phyloP scores from a whole-genome alignment of 2,888 invertebrate species.

The Melieria crassipennis region DNA sequence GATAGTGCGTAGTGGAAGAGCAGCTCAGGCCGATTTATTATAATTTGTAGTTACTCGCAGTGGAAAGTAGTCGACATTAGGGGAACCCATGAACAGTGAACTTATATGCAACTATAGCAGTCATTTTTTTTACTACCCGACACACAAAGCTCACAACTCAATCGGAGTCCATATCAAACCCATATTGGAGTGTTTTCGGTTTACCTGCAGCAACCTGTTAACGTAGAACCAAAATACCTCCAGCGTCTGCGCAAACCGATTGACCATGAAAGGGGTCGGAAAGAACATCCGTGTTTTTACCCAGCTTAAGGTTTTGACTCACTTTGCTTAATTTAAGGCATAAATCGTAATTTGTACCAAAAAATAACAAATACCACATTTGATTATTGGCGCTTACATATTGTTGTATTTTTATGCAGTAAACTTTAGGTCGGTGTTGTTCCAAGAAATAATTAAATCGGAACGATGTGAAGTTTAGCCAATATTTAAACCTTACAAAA shows the following conservation, averaged over 20 bases:
- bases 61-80: background rate
- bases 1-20: background rate
- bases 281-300: background rate
- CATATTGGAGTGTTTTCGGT: background rate
- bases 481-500: no score
- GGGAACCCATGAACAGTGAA: background rate
- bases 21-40: no score
- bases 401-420: no score
- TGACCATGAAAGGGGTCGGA: background rate
- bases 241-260: background rate
- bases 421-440: no score
- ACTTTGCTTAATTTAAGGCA: background rate
- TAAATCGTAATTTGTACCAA: no score
- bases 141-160: background rate
- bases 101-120: background rate
- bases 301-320: background rate
- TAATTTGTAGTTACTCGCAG: background rate
- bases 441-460: no score
- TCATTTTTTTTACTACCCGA: background rate
- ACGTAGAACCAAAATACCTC: background rate
- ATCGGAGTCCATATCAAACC: background rate
- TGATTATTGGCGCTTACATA: no score
- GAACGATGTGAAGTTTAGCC: no score
- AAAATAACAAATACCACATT: no score
- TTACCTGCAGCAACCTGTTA: background rate